Conservation (phyloP, 2,113 vertebrate species). For the Entomyzon cyanotis region DNA sequence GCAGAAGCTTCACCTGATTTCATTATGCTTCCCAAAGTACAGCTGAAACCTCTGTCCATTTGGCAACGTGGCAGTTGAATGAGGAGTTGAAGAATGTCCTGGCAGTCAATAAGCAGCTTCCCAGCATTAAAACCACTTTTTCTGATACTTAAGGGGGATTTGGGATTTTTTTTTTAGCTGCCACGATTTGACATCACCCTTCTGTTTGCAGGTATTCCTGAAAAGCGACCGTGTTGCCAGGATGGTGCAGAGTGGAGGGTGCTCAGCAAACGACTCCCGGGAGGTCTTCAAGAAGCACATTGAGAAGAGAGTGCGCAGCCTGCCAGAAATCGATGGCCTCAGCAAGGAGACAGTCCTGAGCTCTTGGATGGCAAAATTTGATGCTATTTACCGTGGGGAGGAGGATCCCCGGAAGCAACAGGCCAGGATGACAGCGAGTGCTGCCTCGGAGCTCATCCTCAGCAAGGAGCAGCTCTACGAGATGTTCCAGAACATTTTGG, state of each 20-base stretch:
- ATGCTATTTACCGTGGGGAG: conserved; percentile 95
- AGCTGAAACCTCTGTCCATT: background rate
- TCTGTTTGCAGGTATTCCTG: conserved; percentile 85
- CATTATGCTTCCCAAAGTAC: background rate
- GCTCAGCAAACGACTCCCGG: conserved; percentile 91
- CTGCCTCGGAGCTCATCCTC: conserved; percentile 96
- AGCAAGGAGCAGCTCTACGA: conserved; percentile 99
- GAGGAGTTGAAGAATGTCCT: background rate
- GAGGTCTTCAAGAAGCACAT: conserved; percentile 99
- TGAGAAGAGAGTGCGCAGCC: conserved; percentile 95
- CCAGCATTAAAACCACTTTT: background rate
- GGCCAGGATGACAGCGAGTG: conserved; percentile 92
- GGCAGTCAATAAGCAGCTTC: background rate
- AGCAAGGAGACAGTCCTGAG: conserved; percentile 98
- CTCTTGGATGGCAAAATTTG: conserved; percentile 98
- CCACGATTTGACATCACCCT: background rate
- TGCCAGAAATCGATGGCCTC: conserved; percentile 95
- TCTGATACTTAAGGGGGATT: background rate
- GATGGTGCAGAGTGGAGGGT: conserved; percentile 98
- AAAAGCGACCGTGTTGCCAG: conserved; percentile 94
- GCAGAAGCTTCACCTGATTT: background rate
- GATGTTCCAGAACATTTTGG: conserved; percentile 98
- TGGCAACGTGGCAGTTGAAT: background rate
- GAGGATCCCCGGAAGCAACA: conserved; percentile 96
- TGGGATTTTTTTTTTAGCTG: background rate